A percentile compares a stretch with the other conserved stretches of the same genome.
These are phyloP conservation scores for Meta bourneti DNA, from an alignment of 2,888 invertebrate genomes.

Conservation along the genomic window DNA sequence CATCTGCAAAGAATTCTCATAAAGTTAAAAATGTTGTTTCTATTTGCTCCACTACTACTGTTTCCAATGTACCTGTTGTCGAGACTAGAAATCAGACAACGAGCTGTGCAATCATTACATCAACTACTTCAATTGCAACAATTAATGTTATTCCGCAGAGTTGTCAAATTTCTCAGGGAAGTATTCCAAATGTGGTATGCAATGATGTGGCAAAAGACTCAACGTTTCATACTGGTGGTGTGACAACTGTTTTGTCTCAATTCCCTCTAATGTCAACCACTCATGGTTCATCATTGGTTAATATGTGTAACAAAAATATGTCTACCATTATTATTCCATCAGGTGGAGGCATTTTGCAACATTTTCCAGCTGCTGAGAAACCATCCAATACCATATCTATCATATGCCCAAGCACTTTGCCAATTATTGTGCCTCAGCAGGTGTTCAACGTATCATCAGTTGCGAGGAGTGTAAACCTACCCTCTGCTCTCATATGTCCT, in stretches of 20 bases:
- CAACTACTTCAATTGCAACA: slow-evolving; percentile 3
- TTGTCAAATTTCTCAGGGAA: slow-evolving; percentile 42
- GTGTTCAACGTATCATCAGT: slow-evolving; percentile 65
- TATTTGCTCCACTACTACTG: neutral
- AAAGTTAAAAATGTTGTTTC: slow-evolving; percentile 5
- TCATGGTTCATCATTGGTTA: slow-evolving; percentile 56
- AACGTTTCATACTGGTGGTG: slow-evolving; percentile 52
- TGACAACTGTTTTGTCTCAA: slow-evolving; percentile 73
- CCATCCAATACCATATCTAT: slow-evolving; percentile 67
- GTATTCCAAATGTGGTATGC: slow-evolving; percentile 31
- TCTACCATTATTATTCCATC: slow-evolving; percentile 66
- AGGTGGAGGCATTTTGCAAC: slow-evolving; percentile 52
- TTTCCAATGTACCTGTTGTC: neutral
- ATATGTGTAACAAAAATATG: slow-evolving; percentile 62
- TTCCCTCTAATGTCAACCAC: slow-evolving; percentile 76
- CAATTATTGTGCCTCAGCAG: slow-evolving; percentile 72
- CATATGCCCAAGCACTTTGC: slow-evolving; percentile 62
- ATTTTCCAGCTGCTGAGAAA: slow-evolving; percentile 50
- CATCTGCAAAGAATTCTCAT: neutral
- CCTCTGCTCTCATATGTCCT: slow-evolving; percentile 48
- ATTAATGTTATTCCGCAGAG: neutral
- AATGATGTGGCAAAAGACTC: slow-evolving; percentile 38
- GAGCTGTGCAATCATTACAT: neutral
- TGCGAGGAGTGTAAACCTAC: slow-evolving; percentile 57
- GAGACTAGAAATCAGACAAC: slow-evolving; percentile 3